Evolutionary conservation across 2,888 invertebrate genomes (phyloP), one percentile per base, ranked within the genome.

Genomic region (Ariolimax columbianus): DNA sequence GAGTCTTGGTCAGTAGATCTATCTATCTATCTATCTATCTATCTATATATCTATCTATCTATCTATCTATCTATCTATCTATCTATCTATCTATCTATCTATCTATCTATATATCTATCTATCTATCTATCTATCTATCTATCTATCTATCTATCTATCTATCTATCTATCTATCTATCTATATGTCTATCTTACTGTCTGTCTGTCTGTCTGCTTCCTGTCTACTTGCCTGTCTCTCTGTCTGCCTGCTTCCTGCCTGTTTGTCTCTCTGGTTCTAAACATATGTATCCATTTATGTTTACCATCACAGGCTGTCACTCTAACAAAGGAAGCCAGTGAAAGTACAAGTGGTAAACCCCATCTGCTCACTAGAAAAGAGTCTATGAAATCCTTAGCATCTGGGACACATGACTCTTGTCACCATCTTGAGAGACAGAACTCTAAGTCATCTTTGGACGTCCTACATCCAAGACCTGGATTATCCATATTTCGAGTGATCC

Each of bases 401-500:
- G 77, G 63, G 1, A 6, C 55, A 2, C 33, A 72, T 86, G 86
- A 77, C 88, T 86, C 1, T 36, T 59, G 11, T 47, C 47, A 26
- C 38, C 70, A 33, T 36, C 36, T 59, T 17, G 55, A 79, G 4
- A 38, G 59, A 36, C 66, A 77, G n/a, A 23, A 19, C 47, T 78
- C 83, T 17, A 77, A 47, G 30, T 47, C 77, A 0, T 83, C 83
- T 3, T 4, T 78, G 23, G 1, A 14, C 23, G 36, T 36, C 0
- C 30, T 26, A 17, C 7, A 33, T 33, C 77, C 84, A 63, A n/a
- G 85, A 72, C 43, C 85, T 40, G 66, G 86, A 43, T 89, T 92
- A 73, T 89, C 90, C 59, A 89, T 91, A 78, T 91, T 91, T 86
- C 88, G 89, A 70, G 82, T 92, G 0, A 90, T 92, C 19, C 89